Conservation (phyloP, 1,140 invertebrate genomes). For the Papilio polyxenes region DNA sequence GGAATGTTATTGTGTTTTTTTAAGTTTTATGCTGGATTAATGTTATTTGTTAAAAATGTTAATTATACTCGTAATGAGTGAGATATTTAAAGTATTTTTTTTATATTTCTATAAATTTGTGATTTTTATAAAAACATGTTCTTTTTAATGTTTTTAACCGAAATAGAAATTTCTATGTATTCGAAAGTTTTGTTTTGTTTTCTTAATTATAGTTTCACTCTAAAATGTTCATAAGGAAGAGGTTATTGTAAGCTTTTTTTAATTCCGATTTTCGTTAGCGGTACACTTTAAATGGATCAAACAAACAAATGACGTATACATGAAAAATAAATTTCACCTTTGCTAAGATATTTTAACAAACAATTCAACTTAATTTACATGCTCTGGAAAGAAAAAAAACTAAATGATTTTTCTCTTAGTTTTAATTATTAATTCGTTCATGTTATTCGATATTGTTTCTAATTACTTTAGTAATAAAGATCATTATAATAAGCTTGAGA, state of each 20-base stretch:
- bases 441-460: background rate
- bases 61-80: too few species aligned
- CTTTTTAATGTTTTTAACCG: too few species aligned
- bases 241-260: background rate
- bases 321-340: conserved; percentile 15
- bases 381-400: background rate
- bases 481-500: background rate
- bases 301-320: background rate
- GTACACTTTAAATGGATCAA: background rate
- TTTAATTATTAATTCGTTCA: background rate
- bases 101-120: too few species aligned
- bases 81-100: too few species aligned
- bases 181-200: background rate
- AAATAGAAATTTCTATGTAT: too few species aligned
- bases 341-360: background rate
- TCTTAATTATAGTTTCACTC: background rate
- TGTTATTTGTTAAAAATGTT: too few species aligned
- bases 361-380: background rate
- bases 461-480: background rate
- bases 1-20: background rate
- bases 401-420: background rate
- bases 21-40: background rate
- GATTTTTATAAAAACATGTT: too few species aligned
- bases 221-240: background rate
- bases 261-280: background rate